phyloP scores from a whole-genome alignment of 2,888 invertebrate species.

The Oscheius sp. region DNA sequence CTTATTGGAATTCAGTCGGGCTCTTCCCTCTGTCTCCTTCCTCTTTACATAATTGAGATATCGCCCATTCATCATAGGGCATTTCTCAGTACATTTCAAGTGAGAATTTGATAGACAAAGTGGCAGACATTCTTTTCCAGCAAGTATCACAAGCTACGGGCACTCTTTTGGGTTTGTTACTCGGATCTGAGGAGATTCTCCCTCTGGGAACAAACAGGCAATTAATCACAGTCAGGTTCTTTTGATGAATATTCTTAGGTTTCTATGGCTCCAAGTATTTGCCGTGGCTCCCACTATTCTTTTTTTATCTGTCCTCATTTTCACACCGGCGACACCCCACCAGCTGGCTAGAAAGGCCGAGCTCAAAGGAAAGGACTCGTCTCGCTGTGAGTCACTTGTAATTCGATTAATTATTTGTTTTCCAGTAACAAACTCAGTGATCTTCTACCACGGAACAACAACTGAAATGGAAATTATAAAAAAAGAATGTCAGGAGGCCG shows the following conservation, averaged over 20 bases:
- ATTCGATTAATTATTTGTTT: background rate
- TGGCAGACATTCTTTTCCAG: slow-evolving; percentile 39
- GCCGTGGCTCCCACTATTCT: slow-evolving; percentile 58
- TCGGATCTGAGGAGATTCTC: slow-evolving; percentile 65
- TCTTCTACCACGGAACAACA: slow-evolving; percentile 50
- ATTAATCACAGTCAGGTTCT: no score
- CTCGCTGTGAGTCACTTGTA: background rate
- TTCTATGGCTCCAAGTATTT: slow-evolving; percentile 46
- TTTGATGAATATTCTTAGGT: slow-evolving; percentile 31
- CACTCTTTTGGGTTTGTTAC: slow-evolving; percentile 67
- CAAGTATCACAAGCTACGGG: slow-evolving; percentile 69
- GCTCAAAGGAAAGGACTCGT: slow-evolving; percentile 2
- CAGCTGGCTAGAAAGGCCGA: slow-evolving; percentile 42
- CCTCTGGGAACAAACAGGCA: slow-evolving; percentile 54
- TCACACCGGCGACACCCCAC: slow-evolving; percentile 64
- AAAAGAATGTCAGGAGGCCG: slow-evolving; percentile 28
- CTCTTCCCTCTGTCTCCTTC: slow-evolving; percentile 67
- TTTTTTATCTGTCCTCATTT: slow-evolving; percentile 55
- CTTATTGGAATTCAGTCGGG: slow-evolving; percentile 69
- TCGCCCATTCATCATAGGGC: slow-evolving; percentile 57
- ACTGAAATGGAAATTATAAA: slow-evolving; percentile 27
- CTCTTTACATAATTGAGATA: slow-evolving; percentile 69
- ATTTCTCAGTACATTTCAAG: slow-evolving; percentile 61
- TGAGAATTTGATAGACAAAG: no score
- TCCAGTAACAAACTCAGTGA: slow-evolving; percentile 46